A percentile compares a stretch with the other conserved stretches of the same genome.
These are phyloP conservation scores for Agrochola macilenta DNA, from an alignment of 2,888 invertebrate species.

Conservation along the genomic window DNA sequence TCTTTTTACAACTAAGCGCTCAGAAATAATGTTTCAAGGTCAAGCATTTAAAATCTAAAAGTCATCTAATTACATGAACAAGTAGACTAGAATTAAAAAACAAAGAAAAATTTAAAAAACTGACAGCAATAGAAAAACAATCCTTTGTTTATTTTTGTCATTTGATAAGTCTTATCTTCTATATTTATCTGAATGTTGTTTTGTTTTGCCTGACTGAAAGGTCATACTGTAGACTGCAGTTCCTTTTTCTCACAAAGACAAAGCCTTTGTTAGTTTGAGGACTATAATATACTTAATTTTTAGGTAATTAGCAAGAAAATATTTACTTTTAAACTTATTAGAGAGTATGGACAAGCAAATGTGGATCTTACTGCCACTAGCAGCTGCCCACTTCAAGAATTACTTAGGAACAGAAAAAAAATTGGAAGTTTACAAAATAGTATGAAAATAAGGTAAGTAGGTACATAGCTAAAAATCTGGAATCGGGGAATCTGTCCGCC, in stretches of 20 bases:
- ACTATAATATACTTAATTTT: background rate
- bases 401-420: background rate
- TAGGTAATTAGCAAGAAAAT: slow-evolving; percentile 3
- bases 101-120: slow-evolving; percentile 13
- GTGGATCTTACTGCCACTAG: background rate
- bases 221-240: slow-evolving; percentile 31
- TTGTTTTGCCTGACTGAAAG: slow-evolving; percentile 51
- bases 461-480: too few species aligned
- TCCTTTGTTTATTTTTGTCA: slow-evolving; percentile 63
- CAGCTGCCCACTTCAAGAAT: background rate
- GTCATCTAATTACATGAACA: slow-evolving; percentile 2
- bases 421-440: too few species aligned
- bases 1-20: background rate
- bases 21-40: slow-evolving; percentile 5
- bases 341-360: too few species aligned
- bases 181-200: slow-evolving; percentile 53
- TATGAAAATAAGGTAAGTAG: background rate
- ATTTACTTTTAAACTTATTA: background rate
- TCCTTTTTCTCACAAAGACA: slow-evolving; percentile 26
- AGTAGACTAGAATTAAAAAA: slow-evolving; percentile 3
- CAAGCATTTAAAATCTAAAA: slow-evolving; percentile 13
- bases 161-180: slow-evolving; percentile 60
- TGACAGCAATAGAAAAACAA: slow-evolving; percentile 28
- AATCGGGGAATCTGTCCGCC: too few species aligned
- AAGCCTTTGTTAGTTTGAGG: slow-evolving; percentile 34